Conservation (phyloP, 2,797 vertebrate genomes). For the Gobionotothen gibberifrons region DNA sequence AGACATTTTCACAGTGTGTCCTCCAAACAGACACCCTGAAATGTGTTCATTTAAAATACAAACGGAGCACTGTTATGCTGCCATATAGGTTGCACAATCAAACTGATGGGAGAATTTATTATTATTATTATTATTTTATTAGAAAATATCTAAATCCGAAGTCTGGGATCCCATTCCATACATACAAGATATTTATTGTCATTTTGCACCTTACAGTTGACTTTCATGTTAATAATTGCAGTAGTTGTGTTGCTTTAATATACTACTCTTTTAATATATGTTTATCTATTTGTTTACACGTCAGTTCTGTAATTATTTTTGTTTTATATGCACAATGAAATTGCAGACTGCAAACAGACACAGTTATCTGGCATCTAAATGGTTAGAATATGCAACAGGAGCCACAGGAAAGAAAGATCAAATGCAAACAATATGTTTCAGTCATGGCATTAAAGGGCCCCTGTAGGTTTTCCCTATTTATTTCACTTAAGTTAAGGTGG, state of each 20-base stretch:
- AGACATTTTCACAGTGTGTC: neutral
- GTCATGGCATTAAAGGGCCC: too few relatives aligned
- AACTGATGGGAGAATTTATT: neutral
- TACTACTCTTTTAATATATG: too few relatives aligned
- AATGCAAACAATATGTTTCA: too few relatives aligned
- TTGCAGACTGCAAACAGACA: too few relatives aligned
- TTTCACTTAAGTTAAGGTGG: constrained; percentile 4
- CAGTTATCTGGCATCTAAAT: too few relatives aligned
- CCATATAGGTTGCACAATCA: neutral
- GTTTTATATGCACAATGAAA: too few relatives aligned
- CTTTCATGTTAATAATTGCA: neutral
- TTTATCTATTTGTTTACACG: too few relatives aligned
- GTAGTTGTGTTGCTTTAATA: neutral
- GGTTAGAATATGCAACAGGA: too few relatives aligned
- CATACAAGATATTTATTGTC: neutral
- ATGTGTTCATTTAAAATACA: neutral
- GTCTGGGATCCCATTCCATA: too few relatives aligned
- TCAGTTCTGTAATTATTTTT: too few relatives aligned
- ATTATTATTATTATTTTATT: neutral
- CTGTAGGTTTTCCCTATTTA: constrained; percentile 1
- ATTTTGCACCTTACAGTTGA: neutral
- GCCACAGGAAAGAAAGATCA: too few relatives aligned
- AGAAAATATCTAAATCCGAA: neutral
- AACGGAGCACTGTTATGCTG: neutral
- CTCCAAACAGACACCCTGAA: neutral